Conservation (phyloP, 2,113 vertebrate species). For the Colinus virginianus region DNA sequence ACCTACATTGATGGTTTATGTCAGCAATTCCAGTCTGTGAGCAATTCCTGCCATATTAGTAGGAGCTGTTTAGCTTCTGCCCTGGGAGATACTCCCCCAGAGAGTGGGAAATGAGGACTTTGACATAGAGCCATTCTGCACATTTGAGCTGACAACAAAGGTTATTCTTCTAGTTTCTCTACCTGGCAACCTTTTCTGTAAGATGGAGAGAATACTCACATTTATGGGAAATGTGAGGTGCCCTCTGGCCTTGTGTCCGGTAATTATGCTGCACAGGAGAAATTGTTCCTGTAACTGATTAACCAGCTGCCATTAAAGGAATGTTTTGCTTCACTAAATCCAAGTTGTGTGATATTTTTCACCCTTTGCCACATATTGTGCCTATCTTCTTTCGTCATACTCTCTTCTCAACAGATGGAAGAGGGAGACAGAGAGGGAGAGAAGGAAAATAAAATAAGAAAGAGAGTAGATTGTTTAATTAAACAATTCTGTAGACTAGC, state of each 20-base stretch:
- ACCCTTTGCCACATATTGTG: background rate
- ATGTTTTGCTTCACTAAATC: background rate
- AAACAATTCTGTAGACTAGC: background rate
- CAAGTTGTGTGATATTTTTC: background rate
- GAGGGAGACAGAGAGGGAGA: background rate
- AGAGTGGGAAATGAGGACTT: background rate
- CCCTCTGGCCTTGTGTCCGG: background rate
- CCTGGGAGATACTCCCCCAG: background rate
- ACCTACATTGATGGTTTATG: too few species aligned
- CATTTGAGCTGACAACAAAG: background rate
- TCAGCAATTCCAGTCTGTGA: background rate
- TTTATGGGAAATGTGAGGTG: background rate
- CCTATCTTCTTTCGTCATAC: background rate
- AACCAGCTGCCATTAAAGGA: background rate
- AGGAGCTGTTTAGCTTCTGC: background rate
- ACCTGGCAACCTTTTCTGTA: background rate
- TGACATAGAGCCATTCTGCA: fast-evolving
- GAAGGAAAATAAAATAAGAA: background rate
- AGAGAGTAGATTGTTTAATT: background rate
- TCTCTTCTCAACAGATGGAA: background rate
- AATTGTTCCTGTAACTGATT: background rate
- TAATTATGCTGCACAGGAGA: background rate
- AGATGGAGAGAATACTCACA: background rate
- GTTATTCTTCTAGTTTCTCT: background rate
- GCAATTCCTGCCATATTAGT: background rate